Percentiles rank a stretch among this genome's conserved stretches.
phyloP scores from a whole-genome alignment of 2,888 invertebrate genomes.

The Leptopilina syphax region DNA sequence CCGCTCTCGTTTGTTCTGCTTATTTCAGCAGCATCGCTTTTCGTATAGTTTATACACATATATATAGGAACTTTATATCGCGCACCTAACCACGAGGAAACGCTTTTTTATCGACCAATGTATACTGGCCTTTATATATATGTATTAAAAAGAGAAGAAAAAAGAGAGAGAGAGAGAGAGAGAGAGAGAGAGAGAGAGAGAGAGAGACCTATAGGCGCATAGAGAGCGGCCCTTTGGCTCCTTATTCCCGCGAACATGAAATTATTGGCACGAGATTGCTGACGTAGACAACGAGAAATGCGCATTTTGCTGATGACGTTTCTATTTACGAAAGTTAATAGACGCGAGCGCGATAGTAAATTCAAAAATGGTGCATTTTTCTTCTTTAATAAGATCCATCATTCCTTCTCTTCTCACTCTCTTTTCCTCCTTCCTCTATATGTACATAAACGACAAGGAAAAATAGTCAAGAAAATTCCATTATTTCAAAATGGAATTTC shows the following conservation, averaged over 20 bases:
- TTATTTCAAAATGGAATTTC: slow-evolving; percentile 1
- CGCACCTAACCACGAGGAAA: background rate
- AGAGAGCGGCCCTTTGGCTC: background rate
- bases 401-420: background rate
- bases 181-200: no score
- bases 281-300: slow-evolving; percentile 30
- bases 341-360: slow-evolving; percentile 9
- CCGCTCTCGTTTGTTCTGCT: slow-evolving; percentile 46
- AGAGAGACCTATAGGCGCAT: no score
- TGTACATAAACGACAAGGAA: background rate
- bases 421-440: background rate
- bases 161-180: no score
- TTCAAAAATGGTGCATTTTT: background rate
- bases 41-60: background rate
- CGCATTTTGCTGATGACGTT: slow-evolving; percentile 36
- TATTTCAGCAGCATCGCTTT: slow-evolving; percentile 21
- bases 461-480: slow-evolving; percentile 4
- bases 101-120: slow-evolving; percentile 22
- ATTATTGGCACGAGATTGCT: slow-evolving; percentile 38
- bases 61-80: background rate
- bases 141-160: no score
- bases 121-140: background rate
- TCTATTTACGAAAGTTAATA: slow-evolving; percentile 32
- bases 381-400: slow-evolving; percentile 14
- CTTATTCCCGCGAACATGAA: slow-evolving; percentile 25